Evolutionary conservation across 2,888 invertebrate species (phyloP).

Genomic region (Euzophera pinguis): DNA sequence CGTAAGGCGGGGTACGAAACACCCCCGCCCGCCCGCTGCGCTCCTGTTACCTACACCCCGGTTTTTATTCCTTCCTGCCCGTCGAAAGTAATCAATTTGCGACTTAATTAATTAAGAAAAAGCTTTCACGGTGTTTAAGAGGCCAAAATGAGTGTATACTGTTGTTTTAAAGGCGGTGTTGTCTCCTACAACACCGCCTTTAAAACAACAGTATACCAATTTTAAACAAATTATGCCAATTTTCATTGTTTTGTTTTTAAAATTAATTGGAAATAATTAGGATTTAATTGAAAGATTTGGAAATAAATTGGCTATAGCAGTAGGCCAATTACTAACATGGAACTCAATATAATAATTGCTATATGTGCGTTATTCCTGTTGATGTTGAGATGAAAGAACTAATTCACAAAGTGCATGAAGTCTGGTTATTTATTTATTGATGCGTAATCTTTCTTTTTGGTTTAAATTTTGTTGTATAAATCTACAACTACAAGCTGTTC

Average conservation of each 20-base stretch:
- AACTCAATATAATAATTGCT: too few species aligned
- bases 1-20: conserved; percentile 62
- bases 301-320: neutral
- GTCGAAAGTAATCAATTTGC: conserved; percentile 79
- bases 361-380: too few species aligned
- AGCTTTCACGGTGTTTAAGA: conserved; percentile 39
- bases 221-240: too few species aligned
- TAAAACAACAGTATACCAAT: too few species aligned
- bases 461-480: too few species aligned
- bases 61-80: conserved; percentile 74
- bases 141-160: conserved; percentile 20
- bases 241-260: conserved; percentile 12
- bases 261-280: neutral
- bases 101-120: conserved; percentile 78
- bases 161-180: conserved; percentile 11
- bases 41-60: conserved; percentile 68
- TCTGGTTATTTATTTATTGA: too few species aligned
- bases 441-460: too few species aligned
- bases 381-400: too few species aligned
- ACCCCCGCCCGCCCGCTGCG: conserved; percentile 59
- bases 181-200: too few species aligned
- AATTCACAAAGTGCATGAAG: too few species aligned
- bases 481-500: too few species aligned
- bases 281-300: too few species aligned
- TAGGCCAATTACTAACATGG: neutral